Conservation (phyloP, 2,888 invertebrate genomes). For the Drosophila merina region DNA sequence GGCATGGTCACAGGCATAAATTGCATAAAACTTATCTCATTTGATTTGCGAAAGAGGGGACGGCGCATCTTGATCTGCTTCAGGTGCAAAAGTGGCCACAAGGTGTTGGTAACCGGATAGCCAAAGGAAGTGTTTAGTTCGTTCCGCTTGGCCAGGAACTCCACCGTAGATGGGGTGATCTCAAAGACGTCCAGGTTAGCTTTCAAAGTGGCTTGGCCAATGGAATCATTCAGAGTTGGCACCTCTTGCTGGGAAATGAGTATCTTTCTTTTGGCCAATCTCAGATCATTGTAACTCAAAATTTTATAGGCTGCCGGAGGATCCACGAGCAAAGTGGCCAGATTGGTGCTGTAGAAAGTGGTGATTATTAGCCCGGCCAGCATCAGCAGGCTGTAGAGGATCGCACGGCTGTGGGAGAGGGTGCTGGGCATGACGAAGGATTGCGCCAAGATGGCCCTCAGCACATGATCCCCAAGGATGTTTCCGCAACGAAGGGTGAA, state of each 20-base stretch:
- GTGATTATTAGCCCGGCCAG: constrained; percentile 36
- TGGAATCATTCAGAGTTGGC: not conserved
- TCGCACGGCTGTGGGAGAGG: constrained; percentile 36
- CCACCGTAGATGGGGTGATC: constrained; percentile 22
- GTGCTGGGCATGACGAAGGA: constrained; percentile 49
- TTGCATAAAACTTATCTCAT: constrained; percentile 23
- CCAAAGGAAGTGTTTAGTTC: constrained; percentile 52
- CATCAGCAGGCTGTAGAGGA: constrained; percentile 55
- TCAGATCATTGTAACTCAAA: constrained; percentile 61
- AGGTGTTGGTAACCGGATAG: constrained; percentile 48
- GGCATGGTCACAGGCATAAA: constrained; percentile 42
- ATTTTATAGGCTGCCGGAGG: constrained; percentile 52
- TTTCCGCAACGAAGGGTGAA: not conserved
- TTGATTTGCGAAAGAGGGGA: constrained; percentile 34
- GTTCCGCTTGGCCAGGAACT: constrained; percentile 31
- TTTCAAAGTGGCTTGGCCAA: constrained; percentile 8
- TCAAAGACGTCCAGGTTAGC: constrained; percentile 37
- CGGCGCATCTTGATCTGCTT: constrained; percentile 37
- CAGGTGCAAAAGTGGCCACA: constrained; percentile 50
- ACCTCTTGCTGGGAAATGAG: constrained; percentile 30
- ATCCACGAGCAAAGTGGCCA: constrained; percentile 62
- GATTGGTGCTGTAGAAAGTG: constrained; percentile 62
- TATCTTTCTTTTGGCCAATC: constrained; percentile 49
- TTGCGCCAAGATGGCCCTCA: constrained; percentile 68
- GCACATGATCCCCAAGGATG: constrained; percentile 49